These are phyloP conservation scores for Silurus meridionalis DNA, from an alignment of 2,113 vertebrate genomes.

Conservation along the genomic window DNA sequence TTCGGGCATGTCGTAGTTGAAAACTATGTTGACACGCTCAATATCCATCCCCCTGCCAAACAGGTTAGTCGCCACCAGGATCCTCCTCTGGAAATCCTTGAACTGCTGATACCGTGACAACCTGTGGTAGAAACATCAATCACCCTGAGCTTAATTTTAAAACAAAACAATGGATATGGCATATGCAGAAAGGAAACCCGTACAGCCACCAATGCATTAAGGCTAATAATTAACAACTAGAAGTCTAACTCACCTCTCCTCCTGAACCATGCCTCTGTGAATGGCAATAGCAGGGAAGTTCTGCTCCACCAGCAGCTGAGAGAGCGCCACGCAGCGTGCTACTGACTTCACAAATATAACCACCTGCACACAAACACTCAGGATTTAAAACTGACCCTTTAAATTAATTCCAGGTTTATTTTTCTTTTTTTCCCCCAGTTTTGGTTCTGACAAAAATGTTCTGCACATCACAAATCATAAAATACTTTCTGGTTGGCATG, in stretches of 20 bases:
- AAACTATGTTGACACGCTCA: conserved; percentile 86
- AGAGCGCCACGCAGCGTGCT: conserved; percentile 83
- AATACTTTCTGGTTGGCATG: neutral
- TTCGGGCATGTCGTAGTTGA: conserved; percentile 90
- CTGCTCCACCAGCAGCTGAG: conserved; percentile 85
- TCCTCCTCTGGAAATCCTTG: conserved; percentile 86
- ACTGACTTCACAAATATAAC: conserved; percentile 89
- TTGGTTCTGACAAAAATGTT: neutral
- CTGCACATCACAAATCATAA: neutral
- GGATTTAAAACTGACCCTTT: neutral
- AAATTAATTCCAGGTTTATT: too few species aligned
- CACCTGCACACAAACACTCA: conserved; percentile 68
- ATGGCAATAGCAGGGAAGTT: conserved; percentile 88
- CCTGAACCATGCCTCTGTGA: conserved; percentile 86
- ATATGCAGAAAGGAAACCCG: neutral
- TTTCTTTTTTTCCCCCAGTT: neutral
- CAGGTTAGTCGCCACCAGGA: conserved; percentile 86
- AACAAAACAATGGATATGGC: neutral
- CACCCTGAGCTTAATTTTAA: neutral
- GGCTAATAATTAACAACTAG: neutral
- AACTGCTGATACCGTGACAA: conserved; percentile 87
- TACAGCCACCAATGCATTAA: neutral
- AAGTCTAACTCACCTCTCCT: conserved; percentile 79
- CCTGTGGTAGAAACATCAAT: conserved; percentile 52
- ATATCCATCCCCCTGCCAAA: conserved; percentile 93